Evolutionary conservation across 1,140 invertebrate species (phyloP).

Genomic region (Ectropis grisescens): DNA sequence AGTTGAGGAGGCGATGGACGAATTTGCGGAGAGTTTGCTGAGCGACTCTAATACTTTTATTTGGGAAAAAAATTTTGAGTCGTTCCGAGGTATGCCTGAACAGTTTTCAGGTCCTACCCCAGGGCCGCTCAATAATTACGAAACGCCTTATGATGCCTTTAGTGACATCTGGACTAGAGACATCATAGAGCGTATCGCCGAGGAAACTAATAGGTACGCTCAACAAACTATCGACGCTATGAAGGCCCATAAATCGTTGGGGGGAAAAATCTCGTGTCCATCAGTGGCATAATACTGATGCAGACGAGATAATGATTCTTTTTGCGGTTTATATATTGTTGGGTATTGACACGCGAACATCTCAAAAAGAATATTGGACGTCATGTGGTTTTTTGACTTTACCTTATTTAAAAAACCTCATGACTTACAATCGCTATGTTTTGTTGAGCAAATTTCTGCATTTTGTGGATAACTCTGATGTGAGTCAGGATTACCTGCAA

Average conservation of each 20-base stretch:
- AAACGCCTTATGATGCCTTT: conserved; percentile 10
- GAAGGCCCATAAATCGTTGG: too few relatives aligned
- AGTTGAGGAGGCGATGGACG: conserved; percentile 1
- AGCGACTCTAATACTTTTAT: neutral
- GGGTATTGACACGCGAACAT: neutral
- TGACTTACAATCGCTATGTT: conserved; percentile 7
- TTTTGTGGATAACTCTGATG: conserved; percentile 11
- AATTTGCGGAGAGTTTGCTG: neutral
- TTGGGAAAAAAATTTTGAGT: conserved; percentile 1
- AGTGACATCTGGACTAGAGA: conserved; percentile 7
- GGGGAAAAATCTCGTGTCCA: too few relatives aligned
- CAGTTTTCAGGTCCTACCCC: conserved; percentile 7
- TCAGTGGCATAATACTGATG: too few relatives aligned
- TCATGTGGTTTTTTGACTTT: too few relatives aligned
- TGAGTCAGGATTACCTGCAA: too few relatives aligned
- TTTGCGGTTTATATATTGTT: too few relatives aligned
- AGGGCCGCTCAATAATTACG: conserved; percentile 5
- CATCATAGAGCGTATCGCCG: conserved; percentile 5
- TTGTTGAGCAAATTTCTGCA: conserved; percentile 11
- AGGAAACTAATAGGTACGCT: conserved; percentile 4
- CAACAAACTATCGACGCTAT: too few relatives aligned
- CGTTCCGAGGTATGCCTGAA: conserved; percentile 5
- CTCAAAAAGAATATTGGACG: conserved; percentile 8
- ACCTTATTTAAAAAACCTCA: conserved; percentile 2
- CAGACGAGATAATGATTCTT: too few relatives aligned